Evolutionary conservation across 2,113 vertebrate genomes (phyloP), one percentile per base, ranked within the genome.

Genomic region (Hemichromis elongatus): DNA sequence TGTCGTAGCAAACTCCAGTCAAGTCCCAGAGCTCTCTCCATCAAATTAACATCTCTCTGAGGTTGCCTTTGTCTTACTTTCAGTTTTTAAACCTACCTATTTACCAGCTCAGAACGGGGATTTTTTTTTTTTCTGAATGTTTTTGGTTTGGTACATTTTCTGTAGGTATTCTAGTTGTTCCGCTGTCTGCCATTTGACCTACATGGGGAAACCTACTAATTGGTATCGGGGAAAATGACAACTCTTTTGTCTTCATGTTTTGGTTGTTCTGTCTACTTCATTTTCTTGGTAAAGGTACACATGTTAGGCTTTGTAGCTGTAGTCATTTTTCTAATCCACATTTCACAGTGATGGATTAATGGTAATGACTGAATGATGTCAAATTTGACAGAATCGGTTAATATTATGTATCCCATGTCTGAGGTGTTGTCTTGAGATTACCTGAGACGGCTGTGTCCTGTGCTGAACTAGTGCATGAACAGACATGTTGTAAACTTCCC

Each of bases 61-160:
- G 68, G 26, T 75, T 75, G 45, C 24, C 16, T 75, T 52, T 75
- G 10, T 75, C 16, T 75, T 75, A 52, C 70, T 75, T 75, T 75
- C 45, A 52, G 70, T 75, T 75, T 75, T 75, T 75, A 50, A 5
- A 30, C 70, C 16, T 75, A 42, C 16, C 16, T 73, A 26, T 50
- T 75, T 75, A 45, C 3, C 42, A 30, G 16, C 26, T 75, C 16
- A 75, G 9, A 19, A n/a, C 12, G 70, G 45, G 42, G 26, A 28
- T 66, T 66, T 0, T 1, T 1, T 26, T 30, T 61, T 26, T 10
- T 10, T 10, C 6, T 63, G 10, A 63, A 5, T 63, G 59, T 73
- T 73, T 50, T 52, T 75, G 16, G 42, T 47, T 50, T 28, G 70
- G 70, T 33, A 13, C 10, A n/a, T 1, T 75, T 75, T 75, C 70